Base-by-base conservation (phyloP, 1,140 invertebrate genomes). In the Aphaenogaster ashmeadi region DNA sequence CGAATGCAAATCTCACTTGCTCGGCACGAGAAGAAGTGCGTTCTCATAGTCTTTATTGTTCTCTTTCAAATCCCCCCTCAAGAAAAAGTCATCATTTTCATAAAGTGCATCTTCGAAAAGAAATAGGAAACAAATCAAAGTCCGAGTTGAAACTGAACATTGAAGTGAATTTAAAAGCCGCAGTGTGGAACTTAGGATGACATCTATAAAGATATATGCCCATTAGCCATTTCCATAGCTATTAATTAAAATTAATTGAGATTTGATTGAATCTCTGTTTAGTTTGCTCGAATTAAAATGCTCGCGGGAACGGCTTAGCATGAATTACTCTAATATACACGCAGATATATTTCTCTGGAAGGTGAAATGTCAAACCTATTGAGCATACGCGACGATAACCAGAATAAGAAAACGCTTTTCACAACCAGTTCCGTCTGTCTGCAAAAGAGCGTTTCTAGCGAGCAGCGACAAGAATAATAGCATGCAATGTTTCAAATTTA, bases 401-500 rank as follows among this genome's bases (percentile, higher is more conserved):
- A 27, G 78, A 81, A 54, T 66, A 52, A 81, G 50, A 21, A 81
- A 71, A 44, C 8, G 13, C 41, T 81, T 54, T 18, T 54, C 33
- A 8, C 64, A 56, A 50, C 13, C 15, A 54, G 15, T 13, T 36
- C 1, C 41, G 27, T 77, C 72, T 0, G 11, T 36, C 13, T 58
- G n/a, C n/a, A 56, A 44, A 83, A 33, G 72, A 11, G 21, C 54
- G 11, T 47, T 58, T 4, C 27, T 33, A 13, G 54, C 21, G 7
- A 69, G 0, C 21, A 58, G 18, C 18, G 21, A 60, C 9, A 13
- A 11, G 7, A 62, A 60, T 50, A 79, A 64, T 56, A 72, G 74
- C 15, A 60, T 5, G 21, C 13, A 47, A 75, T 72, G 21, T 5
- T 60, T 74, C 52, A 36, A 74, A 83, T 83, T 41, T 83, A 74